Evolutionary conservation across 2,797 vertebrate genomes (phyloP).

Genomic region (Mus caroli): DNA sequence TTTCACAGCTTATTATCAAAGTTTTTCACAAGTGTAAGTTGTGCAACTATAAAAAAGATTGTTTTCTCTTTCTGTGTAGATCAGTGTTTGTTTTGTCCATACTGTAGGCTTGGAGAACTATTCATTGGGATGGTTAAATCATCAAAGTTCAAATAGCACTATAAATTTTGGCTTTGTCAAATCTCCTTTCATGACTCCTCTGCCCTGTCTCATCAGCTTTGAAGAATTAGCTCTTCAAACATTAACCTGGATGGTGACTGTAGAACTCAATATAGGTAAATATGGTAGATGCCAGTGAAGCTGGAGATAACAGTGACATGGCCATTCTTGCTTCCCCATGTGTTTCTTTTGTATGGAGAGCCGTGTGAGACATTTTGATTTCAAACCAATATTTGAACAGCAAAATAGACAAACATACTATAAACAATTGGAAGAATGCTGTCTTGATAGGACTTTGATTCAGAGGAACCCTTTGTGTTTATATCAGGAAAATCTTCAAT

Average conservation of each 20-base stretch:
- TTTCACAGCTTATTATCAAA: not conserved
- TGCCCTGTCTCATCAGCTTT: not conserved
- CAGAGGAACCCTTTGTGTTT: not conserved
- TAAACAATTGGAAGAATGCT: not conserved
- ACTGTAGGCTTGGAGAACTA: not conserved
- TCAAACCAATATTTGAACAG: not conserved
- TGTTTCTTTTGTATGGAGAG: constrained; percentile 16
- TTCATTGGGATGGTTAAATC: not conserved
- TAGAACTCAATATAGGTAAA: constrained; percentile 12
- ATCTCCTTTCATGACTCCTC: not conserved
- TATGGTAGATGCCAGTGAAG: not conserved
- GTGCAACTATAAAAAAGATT: not conserved
- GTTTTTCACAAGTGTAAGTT: not conserved
- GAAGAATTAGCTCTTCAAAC: not conserved
- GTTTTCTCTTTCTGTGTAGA: not conserved
- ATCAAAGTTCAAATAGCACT: not conserved
- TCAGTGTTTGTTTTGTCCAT: not conserved
- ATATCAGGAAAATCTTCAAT: constrained; percentile 25
- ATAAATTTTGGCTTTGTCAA: not conserved
- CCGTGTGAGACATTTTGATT: not conserved
- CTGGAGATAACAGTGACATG: not conserved
- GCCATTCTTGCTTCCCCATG: not conserved
- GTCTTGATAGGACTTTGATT: not conserved
- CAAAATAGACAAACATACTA: not conserved
- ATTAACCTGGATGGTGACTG: constrained; percentile 11